These are phyloP conservation scores for Mythimna lalbum DNA, from an alignment of 2,888 invertebrate genomes.

Conservation along the genomic window DNA sequence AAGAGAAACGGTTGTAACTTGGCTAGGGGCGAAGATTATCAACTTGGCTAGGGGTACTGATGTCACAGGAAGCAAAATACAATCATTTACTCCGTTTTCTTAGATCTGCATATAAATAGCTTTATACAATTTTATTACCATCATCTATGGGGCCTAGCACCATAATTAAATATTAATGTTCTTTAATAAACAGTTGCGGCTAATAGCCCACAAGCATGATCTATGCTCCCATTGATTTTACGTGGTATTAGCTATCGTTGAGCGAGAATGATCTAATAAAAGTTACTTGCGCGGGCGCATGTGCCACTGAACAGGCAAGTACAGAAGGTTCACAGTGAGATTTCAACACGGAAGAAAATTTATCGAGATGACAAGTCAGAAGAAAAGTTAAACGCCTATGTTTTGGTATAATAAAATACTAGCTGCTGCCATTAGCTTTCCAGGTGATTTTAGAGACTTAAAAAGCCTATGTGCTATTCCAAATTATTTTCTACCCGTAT, in stretches of 20 bases:
- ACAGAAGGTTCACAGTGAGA: conserved; percentile 16
- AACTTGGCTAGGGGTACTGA: too few species aligned
- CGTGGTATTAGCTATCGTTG: conserved; percentile 38
- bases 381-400: too few species aligned
- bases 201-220: conserved; percentile 31
- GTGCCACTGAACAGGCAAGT: background rate
- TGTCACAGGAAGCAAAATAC: background rate
- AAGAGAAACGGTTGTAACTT: too few species aligned
- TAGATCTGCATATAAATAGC: conserved; percentile 1
- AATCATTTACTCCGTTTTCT: conserved; percentile 2
- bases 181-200: conserved; percentile 34
- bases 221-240: conserved; percentile 26
- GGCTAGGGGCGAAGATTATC: too few species aligned
- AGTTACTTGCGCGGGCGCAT: conserved; percentile 12
- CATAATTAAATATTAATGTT: conserved; percentile 33
- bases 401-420: too few species aligned
- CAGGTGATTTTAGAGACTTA: too few species aligned
- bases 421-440: too few species aligned
- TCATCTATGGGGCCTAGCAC: conserved; percentile 5
- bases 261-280: conserved; percentile 37
- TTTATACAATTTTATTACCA: conserved; percentile 18
- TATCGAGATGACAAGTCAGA: too few species aligned
- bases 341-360: too few species aligned
- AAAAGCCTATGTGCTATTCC: too few species aligned
- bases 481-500: too few species aligned